Evolutionary conservation across 2,113 vertebrate genomes (phyloP).

Genomic region (Percopsis transmontana): DNA sequence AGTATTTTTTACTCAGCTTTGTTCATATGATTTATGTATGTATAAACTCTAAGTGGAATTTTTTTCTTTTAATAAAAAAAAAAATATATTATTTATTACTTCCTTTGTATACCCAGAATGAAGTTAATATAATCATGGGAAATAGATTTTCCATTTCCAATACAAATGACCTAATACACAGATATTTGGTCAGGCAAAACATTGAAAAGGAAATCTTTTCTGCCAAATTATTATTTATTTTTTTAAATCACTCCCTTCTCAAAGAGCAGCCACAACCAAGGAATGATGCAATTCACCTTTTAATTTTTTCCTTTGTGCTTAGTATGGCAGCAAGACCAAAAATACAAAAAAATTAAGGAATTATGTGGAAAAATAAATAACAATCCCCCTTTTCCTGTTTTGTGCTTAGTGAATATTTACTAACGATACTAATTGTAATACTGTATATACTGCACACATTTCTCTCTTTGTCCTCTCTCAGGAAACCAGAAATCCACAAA

Average conservation of each 20-base stretch:
- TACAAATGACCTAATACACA: no score
- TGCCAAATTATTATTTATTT: background rate
- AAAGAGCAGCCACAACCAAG: background rate
- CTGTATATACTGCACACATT: background rate
- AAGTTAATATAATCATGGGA: background rate
- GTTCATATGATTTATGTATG: background rate
- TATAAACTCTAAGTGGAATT: no score
- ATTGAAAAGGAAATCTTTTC: background rate
- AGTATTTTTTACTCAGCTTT: slow-evolving; percentile 18
- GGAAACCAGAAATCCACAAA: slow-evolving; percentile 14
- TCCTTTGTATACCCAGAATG: background rate
- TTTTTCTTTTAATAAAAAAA: background rate
- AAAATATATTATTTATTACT: background rate
- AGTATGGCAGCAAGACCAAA: no score
- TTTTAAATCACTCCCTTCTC: no score
- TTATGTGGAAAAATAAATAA: no score
- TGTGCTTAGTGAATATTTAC: background rate
- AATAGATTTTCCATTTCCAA: background rate
- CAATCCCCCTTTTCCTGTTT: background rate
- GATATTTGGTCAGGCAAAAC: background rate
- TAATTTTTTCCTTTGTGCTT: background rate
- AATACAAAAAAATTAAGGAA: no score
- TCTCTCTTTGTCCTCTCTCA: background rate
- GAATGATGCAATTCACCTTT: background rate
- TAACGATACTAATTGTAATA: no score